A percentile compares a stretch with the other conserved stretches of the same genome.
Evolutionary conservation across 2,797 vertebrate species (phyloP).

Genomic region (Meda fulgida): DNA sequence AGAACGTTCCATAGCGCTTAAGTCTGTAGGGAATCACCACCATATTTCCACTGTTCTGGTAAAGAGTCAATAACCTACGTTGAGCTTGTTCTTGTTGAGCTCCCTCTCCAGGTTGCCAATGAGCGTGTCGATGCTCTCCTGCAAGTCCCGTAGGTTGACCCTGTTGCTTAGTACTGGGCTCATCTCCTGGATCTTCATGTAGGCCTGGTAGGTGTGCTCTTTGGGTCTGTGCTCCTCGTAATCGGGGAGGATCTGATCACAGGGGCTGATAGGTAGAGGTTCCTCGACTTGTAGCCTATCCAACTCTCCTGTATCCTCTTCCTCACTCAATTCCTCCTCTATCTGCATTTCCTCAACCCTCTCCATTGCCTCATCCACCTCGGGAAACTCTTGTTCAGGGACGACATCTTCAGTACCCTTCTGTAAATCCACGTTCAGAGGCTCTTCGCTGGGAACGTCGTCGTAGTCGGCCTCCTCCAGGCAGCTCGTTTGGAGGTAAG

Average conservation of each 20-base stretch:
- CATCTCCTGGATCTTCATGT: constrained; percentile 88
- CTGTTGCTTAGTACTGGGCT: constrained; percentile 83
- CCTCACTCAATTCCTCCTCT: constrained; percentile 37
- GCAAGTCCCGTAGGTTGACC: constrained; percentile 93
- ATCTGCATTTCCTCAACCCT: constrained; percentile 51
- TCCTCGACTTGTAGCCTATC: constrained; percentile 58
- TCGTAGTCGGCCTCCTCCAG: constrained; percentile 87
- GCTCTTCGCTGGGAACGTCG: constrained; percentile 85
- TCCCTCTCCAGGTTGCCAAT: constrained; percentile 97
- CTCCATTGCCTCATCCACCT: constrained; percentile 42
- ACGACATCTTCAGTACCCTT: background rate
- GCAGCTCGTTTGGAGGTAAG: constrained; percentile 77
- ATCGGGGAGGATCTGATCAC: constrained; percentile 62
- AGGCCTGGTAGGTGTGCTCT: constrained; percentile 86
- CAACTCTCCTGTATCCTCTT: constrained; percentile 16
- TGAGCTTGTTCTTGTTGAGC: constrained; percentile 96
- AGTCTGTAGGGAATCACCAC: background rate
- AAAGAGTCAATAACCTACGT: constrained; percentile 80
- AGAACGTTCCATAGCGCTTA: background rate
- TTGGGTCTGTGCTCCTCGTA: constrained; percentile 65
- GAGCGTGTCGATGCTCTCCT: constrained; percentile 96
- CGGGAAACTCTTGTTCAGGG: background rate
- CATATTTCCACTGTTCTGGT: background rate
- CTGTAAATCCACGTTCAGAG: constrained; percentile 18
- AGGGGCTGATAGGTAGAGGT: constrained; percentile 55